A percentile compares a stretch with the other conserved stretches of the same genome.
Conservation (phyloP, 2,888 invertebrate species). For the Euclidia mi region DNA sequence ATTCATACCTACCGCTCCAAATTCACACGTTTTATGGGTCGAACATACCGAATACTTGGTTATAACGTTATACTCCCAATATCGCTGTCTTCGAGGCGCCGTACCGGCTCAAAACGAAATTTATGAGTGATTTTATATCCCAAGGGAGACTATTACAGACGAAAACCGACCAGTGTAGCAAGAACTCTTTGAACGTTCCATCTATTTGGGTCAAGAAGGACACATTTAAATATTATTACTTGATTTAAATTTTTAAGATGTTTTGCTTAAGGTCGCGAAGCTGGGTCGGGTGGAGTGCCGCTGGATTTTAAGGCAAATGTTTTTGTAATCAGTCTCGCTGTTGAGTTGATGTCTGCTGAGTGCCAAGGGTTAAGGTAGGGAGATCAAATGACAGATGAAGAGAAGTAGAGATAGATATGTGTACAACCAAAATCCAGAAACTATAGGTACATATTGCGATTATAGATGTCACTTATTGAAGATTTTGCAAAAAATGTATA, state of each 20-base stretch:
- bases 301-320: background rate
- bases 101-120: constrained; percentile 75
- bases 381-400: too few species aligned
- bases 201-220: constrained; percentile 50
- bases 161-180: constrained; percentile 55
- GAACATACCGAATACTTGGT: constrained; percentile 50
- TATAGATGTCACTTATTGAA: too few species aligned
- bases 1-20: constrained; percentile 13
- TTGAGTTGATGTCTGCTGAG: too few species aligned
- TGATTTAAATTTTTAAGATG: constrained; percentile 51
- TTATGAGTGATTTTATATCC: constrained; percentile 81
- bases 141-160: constrained; percentile 77
- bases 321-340: background rate
- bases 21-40: constrained; percentile 24
- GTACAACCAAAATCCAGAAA: too few species aligned
- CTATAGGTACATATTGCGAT: too few species aligned
- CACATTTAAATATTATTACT: constrained; percentile 55
- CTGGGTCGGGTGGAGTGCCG: background rate
- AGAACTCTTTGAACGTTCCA: constrained; percentile 46
- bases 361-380: too few species aligned
- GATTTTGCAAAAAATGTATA: too few species aligned
- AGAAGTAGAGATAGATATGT: too few species aligned
- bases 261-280: constrained; percentile 22
- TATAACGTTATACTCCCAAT: constrained; percentile 56
- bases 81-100: constrained; percentile 51